Conservation (phyloP, 2,113 vertebrate genomes). For the Microtus ochrogaster region DNA sequence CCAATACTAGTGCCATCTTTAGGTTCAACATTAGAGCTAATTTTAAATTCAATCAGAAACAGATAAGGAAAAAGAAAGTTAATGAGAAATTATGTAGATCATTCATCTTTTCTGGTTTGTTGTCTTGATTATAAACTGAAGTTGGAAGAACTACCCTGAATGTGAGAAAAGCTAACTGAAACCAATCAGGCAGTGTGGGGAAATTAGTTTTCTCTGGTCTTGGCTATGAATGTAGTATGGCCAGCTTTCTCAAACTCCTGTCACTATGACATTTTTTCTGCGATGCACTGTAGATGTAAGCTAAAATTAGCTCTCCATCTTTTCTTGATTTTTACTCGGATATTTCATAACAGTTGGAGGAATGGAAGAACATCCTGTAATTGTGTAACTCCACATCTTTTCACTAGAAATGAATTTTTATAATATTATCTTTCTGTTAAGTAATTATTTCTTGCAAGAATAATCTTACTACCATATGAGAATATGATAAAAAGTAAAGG, state of each 20-base stretch:
- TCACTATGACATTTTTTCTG: not conserved
- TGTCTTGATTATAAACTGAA: not conserved
- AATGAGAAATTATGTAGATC: not conserved
- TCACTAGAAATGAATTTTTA: not conserved
- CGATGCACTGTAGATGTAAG: not conserved
- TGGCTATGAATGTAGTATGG: not conserved
- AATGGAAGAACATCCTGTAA: not conserved
- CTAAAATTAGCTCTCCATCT: too few species aligned
- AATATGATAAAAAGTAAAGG: not conserved
- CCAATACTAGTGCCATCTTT: not conserved
- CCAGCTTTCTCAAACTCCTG: not conserved
- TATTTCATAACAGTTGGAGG: not conserved
- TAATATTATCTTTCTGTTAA: not conserved
- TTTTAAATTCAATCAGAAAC: not conserved
- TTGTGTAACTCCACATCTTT: not conserved
- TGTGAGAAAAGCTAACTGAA: not conserved
- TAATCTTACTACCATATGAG: not conserved
- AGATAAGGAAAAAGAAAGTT: not conserved
- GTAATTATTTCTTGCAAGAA: slow-evolving; percentile 28
- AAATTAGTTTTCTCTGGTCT: not conserved
- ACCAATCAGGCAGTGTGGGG: not conserved
- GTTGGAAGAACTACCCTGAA: not conserved
- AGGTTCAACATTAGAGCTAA: not conserved
- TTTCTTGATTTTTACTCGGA: not conserved
- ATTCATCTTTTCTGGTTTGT: too few species aligned